Percentiles rank a stretch among this genome's conserved stretches.
Conservation (phyloP, 2,888 invertebrate species). For the Andricus quercusramuli region DNA sequence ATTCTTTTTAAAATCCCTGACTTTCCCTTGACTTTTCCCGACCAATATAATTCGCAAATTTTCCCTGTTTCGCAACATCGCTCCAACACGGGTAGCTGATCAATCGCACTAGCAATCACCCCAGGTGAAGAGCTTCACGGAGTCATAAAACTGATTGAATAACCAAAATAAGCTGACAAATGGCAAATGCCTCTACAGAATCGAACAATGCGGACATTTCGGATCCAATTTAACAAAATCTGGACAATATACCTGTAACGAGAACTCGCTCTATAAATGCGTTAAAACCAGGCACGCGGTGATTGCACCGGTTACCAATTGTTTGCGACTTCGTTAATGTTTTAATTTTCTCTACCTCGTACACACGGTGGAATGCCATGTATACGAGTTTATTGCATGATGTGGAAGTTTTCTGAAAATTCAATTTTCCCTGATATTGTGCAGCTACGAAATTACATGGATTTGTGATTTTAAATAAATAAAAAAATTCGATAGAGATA, state of each 20-base stretch:
- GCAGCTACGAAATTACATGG: not conserved
- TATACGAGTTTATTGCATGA: not conserved
- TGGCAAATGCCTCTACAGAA: not conserved
- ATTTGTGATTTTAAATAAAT: not conserved
- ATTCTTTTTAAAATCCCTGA: no score
- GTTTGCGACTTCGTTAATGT: constrained; percentile 44
- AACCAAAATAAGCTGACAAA: not conserved
- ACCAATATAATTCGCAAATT: no score
- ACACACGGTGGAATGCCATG: not conserved
- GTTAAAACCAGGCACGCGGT: constrained; percentile 57
- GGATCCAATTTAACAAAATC: not conserved
- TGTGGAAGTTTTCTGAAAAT: constrained; percentile 1
- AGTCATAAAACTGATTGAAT: not conserved
- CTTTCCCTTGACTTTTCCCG: no score
- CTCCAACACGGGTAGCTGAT: no score
- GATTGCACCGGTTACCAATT: constrained; percentile 58
- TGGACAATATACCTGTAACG: constrained; percentile 43
- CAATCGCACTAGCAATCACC: no score
- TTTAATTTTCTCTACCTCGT: constrained; percentile 15
- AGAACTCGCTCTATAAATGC: constrained; percentile 42
- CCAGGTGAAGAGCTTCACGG: no score
- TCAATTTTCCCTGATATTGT: constrained; percentile 17
- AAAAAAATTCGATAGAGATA: not conserved
- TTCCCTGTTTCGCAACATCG: no score
- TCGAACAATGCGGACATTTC: not conserved